Evolutionary conservation across 2,113 vertebrate genomes (phyloP).

Genomic region (Hypomesus transpacificus): DNA sequence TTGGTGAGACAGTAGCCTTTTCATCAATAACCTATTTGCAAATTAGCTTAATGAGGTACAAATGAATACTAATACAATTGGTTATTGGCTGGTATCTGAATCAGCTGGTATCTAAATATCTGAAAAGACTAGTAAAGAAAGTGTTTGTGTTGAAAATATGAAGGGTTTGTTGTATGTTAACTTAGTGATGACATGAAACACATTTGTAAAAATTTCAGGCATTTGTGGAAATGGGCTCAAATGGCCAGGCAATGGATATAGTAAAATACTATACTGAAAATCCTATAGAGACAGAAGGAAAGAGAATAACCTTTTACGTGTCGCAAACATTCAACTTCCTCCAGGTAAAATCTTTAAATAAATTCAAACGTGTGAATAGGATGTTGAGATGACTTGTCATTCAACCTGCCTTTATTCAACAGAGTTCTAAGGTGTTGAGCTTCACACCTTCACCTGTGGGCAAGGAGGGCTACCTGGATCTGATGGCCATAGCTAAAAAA

Average conservation of each 20-base stretch:
- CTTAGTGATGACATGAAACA: neutral
- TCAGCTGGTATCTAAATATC: too few species aligned
- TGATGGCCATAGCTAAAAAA: conserved; percentile 56
- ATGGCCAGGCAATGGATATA: conserved; percentile 57
- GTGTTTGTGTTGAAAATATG: too few species aligned
- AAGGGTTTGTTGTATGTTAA: neutral
- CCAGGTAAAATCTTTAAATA: conserved; percentile 50
- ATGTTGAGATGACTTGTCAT: neutral
- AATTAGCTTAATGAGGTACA: neutral
- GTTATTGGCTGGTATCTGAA: too few species aligned
- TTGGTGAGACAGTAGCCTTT: conserved; percentile 48
- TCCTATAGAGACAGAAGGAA: conserved; percentile 47
- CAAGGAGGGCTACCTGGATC: conserved; percentile 48
- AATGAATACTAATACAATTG: too few species aligned
- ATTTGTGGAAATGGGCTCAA: conserved; percentile 64
- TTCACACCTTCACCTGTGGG: conserved; percentile 62
- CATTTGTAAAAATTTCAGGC: conserved; percentile 47
- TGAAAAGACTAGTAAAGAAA: too few species aligned
- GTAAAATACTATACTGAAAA: conserved; percentile 52
- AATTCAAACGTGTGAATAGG: too few species aligned
- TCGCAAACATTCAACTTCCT: conserved; percentile 62
- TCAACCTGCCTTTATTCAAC: neutral
- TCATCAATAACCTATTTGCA: neutral
- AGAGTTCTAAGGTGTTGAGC: conserved; percentile 63
- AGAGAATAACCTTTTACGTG: conserved; percentile 52